Base-by-base conservation (phyloP, 2,113 vertebrate species). In the Plectropomus leopardus region DNA sequence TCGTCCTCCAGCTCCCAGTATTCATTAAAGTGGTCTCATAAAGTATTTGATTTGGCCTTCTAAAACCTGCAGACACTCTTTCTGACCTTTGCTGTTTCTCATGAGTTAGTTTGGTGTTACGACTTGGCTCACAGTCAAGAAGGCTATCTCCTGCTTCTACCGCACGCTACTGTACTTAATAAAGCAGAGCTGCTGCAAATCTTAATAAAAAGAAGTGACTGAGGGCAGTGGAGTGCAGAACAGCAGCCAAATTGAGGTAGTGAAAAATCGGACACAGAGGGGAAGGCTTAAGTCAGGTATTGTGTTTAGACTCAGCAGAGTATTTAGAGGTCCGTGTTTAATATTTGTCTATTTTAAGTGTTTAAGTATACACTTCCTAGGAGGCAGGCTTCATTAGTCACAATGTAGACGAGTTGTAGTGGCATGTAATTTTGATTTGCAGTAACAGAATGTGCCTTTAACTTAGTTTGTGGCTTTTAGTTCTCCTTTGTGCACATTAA, bases 11-110 rank as follows among this genome's bases (percentile, higher is more conserved):
- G 58, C 26, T 45, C 8, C 13, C 9, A 24, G 32, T 67, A 1
- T 67, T 72, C 34, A 72, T 72, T 54, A 67, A 72, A 32, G 17
- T 40, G 47, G 30, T 59, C 44, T 65, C 57, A 69, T 8, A 17
- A 28, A 63, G 42, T 63, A 10, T 72, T 47, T 60, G 16, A 17
- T 24, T 32, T 32, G 24, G 32, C 59, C 40, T 14, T 19, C 9
- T 58, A 30, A 70, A 70, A 50, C 21, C 63, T 50, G 21, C 45
- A 40, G 10, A 32, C 30, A 13, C 30, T 44, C 14, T 16, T 8
- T 76, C 17, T 71, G 72, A 66, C 53, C 19, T 60, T n/a, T 45
- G 32, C 9, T 45, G 34, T 45, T 58, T 48, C 10, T 54, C 48
- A 47, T 13, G n/a, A 61, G 36, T 72, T 72, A 50, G 16, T 45